Evolutionary conservation across 1,140 invertebrate genomes (phyloP).

Genomic region (Ips typographus): DNA sequence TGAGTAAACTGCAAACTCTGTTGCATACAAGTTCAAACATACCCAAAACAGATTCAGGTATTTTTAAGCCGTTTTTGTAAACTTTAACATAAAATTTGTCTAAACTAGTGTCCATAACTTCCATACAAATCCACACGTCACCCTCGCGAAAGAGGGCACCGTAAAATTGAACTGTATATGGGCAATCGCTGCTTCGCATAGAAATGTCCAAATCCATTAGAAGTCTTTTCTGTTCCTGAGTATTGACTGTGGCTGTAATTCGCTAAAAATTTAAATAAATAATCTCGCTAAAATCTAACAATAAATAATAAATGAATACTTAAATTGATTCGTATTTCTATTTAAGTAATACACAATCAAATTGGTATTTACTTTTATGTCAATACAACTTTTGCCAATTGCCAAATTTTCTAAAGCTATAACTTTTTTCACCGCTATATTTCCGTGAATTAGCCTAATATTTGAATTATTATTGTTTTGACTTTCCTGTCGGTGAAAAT

Average conservation of each 20-base stretch:
- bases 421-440: too few species aligned
- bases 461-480: too few species aligned
- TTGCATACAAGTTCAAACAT: constrained; percentile 57
- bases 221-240: constrained; percentile 87
- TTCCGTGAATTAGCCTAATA: too few species aligned
- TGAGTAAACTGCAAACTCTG: constrained; percentile 92
- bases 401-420: too few species aligned
- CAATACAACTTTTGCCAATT: too few species aligned
- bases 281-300: background rate
- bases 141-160: constrained; percentile 94
- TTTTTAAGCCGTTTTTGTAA: constrained; percentile 72
- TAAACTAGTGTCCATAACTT: constrained; percentile 96
- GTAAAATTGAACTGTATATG: constrained; percentile 96
- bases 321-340: too few species aligned
- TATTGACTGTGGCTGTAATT: constrained; percentile 79
- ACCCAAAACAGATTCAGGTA: constrained; percentile 94
- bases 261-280: constrained; percentile 27
- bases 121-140: constrained; percentile 99
- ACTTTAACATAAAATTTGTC: constrained; percentile 94
- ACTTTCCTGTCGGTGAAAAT: too few species aligned
- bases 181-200: constrained; percentile 92
- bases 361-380: too few species aligned
- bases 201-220: constrained; percentile 96
- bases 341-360: too few species aligned
- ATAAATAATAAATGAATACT: background rate